Conservation (phyloP, 2,797 vertebrate genomes). For the Falco berigora region DNA sequence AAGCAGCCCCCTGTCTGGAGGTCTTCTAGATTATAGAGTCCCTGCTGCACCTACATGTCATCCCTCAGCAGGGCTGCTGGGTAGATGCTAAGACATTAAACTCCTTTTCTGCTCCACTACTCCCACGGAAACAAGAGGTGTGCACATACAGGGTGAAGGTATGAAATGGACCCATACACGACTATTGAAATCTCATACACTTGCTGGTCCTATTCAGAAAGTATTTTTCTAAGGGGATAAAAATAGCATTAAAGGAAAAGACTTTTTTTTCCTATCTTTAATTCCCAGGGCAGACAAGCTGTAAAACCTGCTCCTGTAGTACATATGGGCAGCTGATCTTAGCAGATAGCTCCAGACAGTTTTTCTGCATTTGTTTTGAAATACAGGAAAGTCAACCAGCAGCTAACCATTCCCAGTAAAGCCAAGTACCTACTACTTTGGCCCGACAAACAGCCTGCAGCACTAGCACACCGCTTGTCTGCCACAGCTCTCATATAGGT, state of each 20-base stretch:
- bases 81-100: background rate
- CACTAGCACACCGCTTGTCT: background rate
- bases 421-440: background rate
- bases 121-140: background rate
- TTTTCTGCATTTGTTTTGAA: background rate
- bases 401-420: background rate
- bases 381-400: background rate
- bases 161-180: rapidly evolving
- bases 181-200: background rate
- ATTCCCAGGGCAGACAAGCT: background rate
- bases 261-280: background rate
- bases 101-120: background rate
- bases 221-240: background rate
- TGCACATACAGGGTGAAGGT: rapidly evolving
- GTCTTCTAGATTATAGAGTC: background rate
- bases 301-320: background rate
- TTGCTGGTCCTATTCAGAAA: background rate
- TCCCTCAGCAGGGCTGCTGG: background rate
- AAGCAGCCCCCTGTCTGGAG: background rate
- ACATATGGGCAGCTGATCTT: background rate
- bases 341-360: background rate
- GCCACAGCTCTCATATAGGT: background rate
- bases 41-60: background rate
- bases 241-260: background rate
- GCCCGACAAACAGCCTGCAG: background rate